These are phyloP conservation scores for Donacobius atricapilla DNA, from an alignment of 2,113 vertebrate genomes.

Conservation along the genomic window DNA sequence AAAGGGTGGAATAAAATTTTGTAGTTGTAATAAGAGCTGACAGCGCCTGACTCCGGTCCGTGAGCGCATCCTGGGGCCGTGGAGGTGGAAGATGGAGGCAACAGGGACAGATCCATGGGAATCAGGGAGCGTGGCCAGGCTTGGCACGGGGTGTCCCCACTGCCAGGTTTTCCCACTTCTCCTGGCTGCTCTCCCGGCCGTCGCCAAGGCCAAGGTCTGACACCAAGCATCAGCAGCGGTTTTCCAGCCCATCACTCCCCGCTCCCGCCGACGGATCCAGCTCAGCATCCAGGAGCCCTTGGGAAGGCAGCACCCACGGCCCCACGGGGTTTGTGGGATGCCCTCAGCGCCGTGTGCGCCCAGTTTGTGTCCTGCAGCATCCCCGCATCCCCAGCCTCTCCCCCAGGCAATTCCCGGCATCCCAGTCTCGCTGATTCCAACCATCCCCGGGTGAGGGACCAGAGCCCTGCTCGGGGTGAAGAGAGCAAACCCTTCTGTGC, in stretches of 20 bases:
- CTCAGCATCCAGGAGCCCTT: background rate
- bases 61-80: rapidly evolving
- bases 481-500: background rate
- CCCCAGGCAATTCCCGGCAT: background rate
- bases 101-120: background rate
- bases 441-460: background rate
- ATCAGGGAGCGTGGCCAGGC: background rate
- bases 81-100: background rate
- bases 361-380: rapidly evolving
- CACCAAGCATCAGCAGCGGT: rapidly evolving
- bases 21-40: background rate
- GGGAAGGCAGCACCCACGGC: background rate
- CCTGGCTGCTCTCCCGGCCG: background rate
- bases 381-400: background rate
- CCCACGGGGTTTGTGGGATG: rapidly evolving
- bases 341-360: rapidly evolving
- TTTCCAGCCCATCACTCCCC: background rate
- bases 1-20: background rate
- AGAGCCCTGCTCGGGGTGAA: background rate
- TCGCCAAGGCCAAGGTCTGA: background rate
- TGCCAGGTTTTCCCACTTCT: background rate
- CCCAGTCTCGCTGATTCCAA: background rate
- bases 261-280: background rate
- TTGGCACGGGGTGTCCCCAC: background rate
- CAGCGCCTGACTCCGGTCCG: rapidly evolving